These are phyloP conservation scores for Aporrectodea caliginosa DNA, from an alignment of 1,140 invertebrate genomes.

Conservation along the genomic window DNA sequence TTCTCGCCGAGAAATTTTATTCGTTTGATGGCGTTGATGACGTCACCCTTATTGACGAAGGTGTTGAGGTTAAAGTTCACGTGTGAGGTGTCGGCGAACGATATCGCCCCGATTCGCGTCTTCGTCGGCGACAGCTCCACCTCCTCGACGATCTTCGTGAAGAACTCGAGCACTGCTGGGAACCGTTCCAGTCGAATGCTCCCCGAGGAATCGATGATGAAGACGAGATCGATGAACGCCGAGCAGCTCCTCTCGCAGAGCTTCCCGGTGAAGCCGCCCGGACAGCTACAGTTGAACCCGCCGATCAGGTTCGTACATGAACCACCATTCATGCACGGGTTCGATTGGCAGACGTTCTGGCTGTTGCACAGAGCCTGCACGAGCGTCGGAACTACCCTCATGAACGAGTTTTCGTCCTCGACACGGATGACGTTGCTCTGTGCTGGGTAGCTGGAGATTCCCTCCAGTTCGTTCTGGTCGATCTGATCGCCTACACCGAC, in stretches of 20 bases:
- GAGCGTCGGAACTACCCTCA: not conserved
- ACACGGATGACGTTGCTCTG: conserved; percentile 11
- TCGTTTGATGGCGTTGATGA: conserved; percentile 1
- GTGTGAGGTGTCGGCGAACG: conserved; percentile 14
- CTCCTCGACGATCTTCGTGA: conserved; percentile 37
- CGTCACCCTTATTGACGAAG: conserved; percentile 18
- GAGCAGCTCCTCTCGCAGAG: conserved; percentile 22
- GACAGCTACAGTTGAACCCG: conserved; percentile 24
- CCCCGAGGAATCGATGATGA: conserved; percentile 43
- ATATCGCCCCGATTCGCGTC: conserved; percentile 17
- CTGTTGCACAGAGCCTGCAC: conserved; percentile 14
- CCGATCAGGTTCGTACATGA: conserved; percentile 7
- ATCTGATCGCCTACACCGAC: not conserved
- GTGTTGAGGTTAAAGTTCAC: conserved; percentile 27
- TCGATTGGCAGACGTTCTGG: conserved; percentile 8
- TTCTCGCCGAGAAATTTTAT: conserved; percentile 5
- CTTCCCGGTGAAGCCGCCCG: conserved; percentile 21
- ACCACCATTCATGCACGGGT: conserved; percentile 28
- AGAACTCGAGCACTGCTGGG: conserved; percentile 37
- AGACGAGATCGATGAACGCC: conserved; percentile 39
- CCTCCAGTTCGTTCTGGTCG: not conserved
- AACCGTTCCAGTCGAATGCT: conserved; percentile 40
- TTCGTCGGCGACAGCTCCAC: conserved; percentile 38
- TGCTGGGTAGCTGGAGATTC: not conserved
- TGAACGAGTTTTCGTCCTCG: not conserved